These are phyloP conservation scores for Rhodeus uyekii DNA, from an alignment of 2,797 vertebrate species.

Conservation along the genomic window DNA sequence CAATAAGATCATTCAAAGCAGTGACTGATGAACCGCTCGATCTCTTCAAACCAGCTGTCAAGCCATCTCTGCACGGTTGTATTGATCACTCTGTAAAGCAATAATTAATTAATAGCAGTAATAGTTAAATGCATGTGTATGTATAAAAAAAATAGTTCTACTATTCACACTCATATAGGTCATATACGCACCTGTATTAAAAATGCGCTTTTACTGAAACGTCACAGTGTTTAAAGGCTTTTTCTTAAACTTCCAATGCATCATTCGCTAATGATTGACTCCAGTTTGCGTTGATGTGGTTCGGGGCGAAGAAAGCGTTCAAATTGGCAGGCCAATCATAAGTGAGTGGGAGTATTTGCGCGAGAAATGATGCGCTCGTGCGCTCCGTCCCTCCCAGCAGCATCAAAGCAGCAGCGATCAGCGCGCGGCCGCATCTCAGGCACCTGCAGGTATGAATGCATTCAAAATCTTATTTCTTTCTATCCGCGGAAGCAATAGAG, in stretches of 20 bases:
- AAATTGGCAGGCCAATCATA: slow-evolving; percentile 24
- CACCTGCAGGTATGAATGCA: slow-evolving; percentile 35
- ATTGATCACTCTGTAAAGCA: too few species aligned
- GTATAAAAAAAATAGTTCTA: too few species aligned
- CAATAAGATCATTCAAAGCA: background rate
- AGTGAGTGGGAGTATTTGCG: slow-evolving; percentile 41
- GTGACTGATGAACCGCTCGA: background rate
- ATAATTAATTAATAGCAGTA: too few species aligned
- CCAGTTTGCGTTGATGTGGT: background rate
- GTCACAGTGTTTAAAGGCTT: background rate
- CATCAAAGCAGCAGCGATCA: slow-evolving; percentile 41
- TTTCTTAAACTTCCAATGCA: background rate
- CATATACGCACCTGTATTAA: too few species aligned
- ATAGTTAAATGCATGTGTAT: too few species aligned
- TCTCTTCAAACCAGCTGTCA: slow-evolving; percentile 14
- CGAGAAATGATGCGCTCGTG: slow-evolving; percentile 48
- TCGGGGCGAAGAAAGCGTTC: slow-evolving; percentile 4
- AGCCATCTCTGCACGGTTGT: too few species aligned
- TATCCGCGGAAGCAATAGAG: background rate
- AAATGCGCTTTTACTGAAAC: background rate
- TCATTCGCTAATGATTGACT: background rate
- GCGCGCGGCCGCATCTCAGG: slow-evolving; percentile 39
- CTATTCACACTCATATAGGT: too few species aligned
- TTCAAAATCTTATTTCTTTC: background rate
- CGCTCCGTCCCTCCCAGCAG: slow-evolving; percentile 45